Evolutionary conservation across 2,888 invertebrate genomes (phyloP).

Genomic region (Dryobota labecula): DNA sequence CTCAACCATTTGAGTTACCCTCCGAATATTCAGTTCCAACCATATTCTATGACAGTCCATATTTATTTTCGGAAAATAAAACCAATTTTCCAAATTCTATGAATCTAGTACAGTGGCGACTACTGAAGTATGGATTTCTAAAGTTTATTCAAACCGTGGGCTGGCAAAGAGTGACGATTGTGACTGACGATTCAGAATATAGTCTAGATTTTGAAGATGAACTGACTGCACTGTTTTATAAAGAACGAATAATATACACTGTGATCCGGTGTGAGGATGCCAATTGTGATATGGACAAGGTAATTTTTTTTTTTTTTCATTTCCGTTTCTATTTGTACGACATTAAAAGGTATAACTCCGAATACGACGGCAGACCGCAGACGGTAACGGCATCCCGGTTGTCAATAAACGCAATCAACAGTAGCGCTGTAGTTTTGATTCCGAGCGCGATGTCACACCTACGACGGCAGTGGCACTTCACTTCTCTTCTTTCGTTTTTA

Average conservation of each 20-base stretch:
- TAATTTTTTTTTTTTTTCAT: constrained; percentile 10
- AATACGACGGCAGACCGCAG: too few relatives aligned
- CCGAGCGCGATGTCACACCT: too few relatives aligned
- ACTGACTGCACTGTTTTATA: constrained; percentile 56
- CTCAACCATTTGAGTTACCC: constrained; percentile 28
- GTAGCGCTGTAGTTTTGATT: too few relatives aligned
- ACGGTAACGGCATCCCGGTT: too few relatives aligned
- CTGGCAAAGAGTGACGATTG: constrained; percentile 70
- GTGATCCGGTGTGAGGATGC: constrained; percentile 50
- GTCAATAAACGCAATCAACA: too few relatives aligned
- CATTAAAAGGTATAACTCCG: too few relatives aligned
- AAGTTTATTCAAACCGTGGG: constrained; percentile 56
- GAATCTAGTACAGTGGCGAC: constrained; percentile 29
- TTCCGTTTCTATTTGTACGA: too few relatives aligned
- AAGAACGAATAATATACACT: constrained; percentile 53
- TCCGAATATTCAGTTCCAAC: constrained; percentile 24
- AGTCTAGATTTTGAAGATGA: constrained; percentile 66
- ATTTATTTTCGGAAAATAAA: constrained; percentile 10
- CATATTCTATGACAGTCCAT: constrained; percentile 62
- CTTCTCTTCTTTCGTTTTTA: too few relatives aligned
- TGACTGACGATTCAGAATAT: constrained; percentile 69
- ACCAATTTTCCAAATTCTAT: constrained; percentile 47
- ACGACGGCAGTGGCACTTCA: too few relatives aligned
- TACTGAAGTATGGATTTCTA: constrained; percentile 48
- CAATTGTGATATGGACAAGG: constrained; percentile 59